Evolutionary conservation across 2,888 invertebrate species (phyloP).

Genomic region (Tiliacea citrago): DNA sequence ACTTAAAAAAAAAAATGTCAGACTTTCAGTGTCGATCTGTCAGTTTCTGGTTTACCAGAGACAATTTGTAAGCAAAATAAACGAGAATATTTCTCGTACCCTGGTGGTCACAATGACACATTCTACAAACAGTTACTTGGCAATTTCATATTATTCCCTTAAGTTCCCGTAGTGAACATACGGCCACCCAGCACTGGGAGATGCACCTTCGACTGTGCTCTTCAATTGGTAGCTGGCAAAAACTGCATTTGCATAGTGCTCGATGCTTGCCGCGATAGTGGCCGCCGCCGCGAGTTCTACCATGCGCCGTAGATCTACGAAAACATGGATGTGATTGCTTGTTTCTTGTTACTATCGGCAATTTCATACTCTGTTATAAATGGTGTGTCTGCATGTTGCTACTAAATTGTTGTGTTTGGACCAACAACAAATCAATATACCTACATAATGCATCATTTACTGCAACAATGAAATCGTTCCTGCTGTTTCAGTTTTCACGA

Average conservation of each 20-base stretch:
- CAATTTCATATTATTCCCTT: constrained; percentile 62
- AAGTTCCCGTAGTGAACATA: constrained; percentile 54
- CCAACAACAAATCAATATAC: neutral
- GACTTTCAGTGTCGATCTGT: neutral
- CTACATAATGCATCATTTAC: neutral
- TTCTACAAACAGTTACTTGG: constrained; percentile 55
- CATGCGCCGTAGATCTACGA: constrained; percentile 67
- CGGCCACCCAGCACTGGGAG: constrained; percentile 83
- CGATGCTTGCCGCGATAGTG: constrained; percentile 86
- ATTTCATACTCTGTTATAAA: neutral
- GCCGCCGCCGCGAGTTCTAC: constrained; percentile 78
- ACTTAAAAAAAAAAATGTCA: too few relatives aligned
- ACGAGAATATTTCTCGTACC: constrained; percentile 18
- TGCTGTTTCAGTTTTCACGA: neutral
- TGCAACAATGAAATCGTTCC: neutral
- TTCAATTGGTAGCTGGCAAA: constrained; percentile 89
- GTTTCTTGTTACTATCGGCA: neutral
- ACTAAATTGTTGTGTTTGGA: neutral
- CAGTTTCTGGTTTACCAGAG: neutral
- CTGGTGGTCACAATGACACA: constrained; percentile 36
- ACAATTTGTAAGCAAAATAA: constrained; percentile 13
- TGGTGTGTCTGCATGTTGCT: neutral
- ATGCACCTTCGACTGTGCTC: constrained; percentile 78
- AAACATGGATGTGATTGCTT: constrained; percentile 70
- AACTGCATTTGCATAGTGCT: constrained; percentile 89